These are phyloP conservation scores for Pimephales promelas DNA, from an alignment of 2,113 vertebrate genomes.

Conservation along the genomic window DNA sequence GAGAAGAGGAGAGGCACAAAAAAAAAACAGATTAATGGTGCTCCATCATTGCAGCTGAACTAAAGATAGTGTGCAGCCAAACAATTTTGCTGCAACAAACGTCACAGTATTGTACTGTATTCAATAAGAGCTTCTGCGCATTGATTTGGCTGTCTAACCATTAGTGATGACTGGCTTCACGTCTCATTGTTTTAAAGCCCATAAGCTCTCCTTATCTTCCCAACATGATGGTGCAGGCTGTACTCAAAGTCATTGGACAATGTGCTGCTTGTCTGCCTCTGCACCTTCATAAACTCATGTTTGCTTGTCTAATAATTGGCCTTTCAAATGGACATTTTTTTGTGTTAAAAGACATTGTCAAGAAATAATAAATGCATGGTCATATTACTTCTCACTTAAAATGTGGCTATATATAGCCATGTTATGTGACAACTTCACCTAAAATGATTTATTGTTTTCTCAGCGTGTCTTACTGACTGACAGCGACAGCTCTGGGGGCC, in stretches of 20 bases:
- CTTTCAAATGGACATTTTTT: not conserved
- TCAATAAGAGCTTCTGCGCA: slow-evolving; percentile 35
- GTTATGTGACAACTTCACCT: not conserved
- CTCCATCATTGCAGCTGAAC: slow-evolving; percentile 60
- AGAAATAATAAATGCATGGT: not conserved
- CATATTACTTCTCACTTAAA: not conserved
- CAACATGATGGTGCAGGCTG: slow-evolving; percentile 25
- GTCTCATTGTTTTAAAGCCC: slow-evolving; percentile 32
- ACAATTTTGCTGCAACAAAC: slow-evolving; percentile 40
- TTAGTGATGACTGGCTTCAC: slow-evolving; percentile 21
- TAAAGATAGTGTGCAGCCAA: slow-evolving; percentile 43
- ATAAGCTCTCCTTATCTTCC: slow-evolving; percentile 39
- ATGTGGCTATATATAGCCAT: not conserved
- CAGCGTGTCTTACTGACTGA: slow-evolving; percentile 44
- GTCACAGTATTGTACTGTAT: slow-evolving; percentile 38
- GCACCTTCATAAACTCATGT: slow-evolving; percentile 12
- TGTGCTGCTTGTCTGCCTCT: not conserved
- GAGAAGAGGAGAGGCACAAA: slow-evolving; percentile 49
- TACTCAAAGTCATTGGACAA: slow-evolving; percentile 19
- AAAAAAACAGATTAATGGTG: slow-evolving; percentile 60
- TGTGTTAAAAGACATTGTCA: not conserved
- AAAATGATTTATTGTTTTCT: slow-evolving; percentile 23
- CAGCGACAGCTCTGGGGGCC: slow-evolving; percentile 46
- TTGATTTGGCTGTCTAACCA: slow-evolving; percentile 47
- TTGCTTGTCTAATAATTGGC: slow-evolving; percentile 18